Base-by-base conservation (phyloP, 2,888 invertebrate genomes). In the Drosophila kuntzei region DNA sequence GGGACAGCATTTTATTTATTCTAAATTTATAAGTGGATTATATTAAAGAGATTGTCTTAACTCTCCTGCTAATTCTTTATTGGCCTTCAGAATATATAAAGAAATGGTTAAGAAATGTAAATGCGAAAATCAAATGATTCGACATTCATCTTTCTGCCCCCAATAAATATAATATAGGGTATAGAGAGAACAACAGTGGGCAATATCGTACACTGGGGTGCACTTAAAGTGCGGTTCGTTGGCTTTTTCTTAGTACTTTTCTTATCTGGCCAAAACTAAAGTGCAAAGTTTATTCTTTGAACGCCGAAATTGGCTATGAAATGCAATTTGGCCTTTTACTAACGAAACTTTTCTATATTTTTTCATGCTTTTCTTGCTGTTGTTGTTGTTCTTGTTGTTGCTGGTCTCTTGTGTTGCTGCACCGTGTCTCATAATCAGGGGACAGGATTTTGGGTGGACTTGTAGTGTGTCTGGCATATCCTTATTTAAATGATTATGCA, bases 401-500 rank as follows among this genome's bases (percentile, higher is more conserved):
- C 27, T 43, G 22, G 36, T 27, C 32, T 27, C 44, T 54, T 36
- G 78, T 47, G 32, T 18, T 72, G 67, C 77, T 72, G 22, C 68
- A 34, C 29, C 32, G 61, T 66, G 79, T 83, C 62, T 63, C 63
- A 79, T 76, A 80, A 62, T 60, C 47, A 50, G 50, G 41, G 39
- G 20, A 25, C 50, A 64, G 75, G 47, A 54, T 46, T 55, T 46
- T 27, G 41, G 41, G 20, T 20, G 18, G 22, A 22, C 41, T 39
- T 25, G 37, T 16, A 44, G 41, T 22, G 50, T 46, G 46, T 43
- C 39, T 55, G 47, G 47, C 70, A 71, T 72, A 81, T 81, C 71
- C 87, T 70, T 81, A 71, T 87, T 80, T 78, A 87, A 86, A 87
- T 87, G 89, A 84, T 87, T 80, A 80, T 84, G 84, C 68, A 83